Evolutionary conservation across 35 echinoderm and acorn worm genomes (phyloP).

Genomic region (Diadema setosum): DNA sequence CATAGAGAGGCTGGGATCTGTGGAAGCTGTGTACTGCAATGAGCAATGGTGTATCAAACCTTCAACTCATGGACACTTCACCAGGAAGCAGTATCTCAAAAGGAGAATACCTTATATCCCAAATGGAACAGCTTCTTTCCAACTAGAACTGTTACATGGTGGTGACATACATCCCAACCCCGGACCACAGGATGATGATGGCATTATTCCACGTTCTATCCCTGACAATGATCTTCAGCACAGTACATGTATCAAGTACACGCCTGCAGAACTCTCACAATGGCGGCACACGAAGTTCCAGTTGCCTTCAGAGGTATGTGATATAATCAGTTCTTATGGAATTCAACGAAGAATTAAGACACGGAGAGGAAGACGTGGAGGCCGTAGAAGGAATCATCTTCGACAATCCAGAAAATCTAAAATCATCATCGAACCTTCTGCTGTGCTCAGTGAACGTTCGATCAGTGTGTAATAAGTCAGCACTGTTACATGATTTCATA

Average conservation of each 20-base stretch:
- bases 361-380: not conserved
- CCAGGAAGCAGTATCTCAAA: not conserved
- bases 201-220: not conserved
- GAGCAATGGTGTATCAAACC: not conserved
- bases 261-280: not conserved
- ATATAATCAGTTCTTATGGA: not conserved
- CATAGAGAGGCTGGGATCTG: not conserved
- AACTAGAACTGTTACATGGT: not conserved
- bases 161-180: not conserved
- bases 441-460: not conserved
- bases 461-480: not conserved
- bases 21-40: not conserved
- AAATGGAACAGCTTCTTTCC: not conserved
- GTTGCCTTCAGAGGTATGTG: not conserved
- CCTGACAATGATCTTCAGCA: not conserved
- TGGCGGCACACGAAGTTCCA: not conserved
- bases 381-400: too few relatives aligned
- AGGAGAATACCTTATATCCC: not conserved
- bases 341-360: not conserved
- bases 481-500: not conserved
- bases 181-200: not conserved
- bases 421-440: too few relatives aligned
- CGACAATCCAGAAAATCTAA: too few relatives aligned
- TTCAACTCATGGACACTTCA: not conserved
- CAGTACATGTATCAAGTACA: not conserved